Base-by-base conservation (phyloP, 2,797 vertebrate genomes). In the Diplodus puntazzo region DNA sequence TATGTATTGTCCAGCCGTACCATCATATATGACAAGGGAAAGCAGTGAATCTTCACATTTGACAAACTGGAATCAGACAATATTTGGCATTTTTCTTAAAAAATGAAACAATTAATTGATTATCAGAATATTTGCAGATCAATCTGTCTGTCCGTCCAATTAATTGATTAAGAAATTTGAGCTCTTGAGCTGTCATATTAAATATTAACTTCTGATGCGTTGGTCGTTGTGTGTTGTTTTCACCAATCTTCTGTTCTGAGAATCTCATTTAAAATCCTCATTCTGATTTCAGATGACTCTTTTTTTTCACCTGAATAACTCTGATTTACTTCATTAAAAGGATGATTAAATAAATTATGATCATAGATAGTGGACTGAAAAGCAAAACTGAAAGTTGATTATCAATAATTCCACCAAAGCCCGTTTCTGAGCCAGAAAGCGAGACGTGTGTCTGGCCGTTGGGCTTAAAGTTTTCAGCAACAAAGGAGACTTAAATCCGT, bases 401-500 rank as follows among this genome's bases (percentile, higher is more conserved):
- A 50, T 84, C 66, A 72, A 54, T 43, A 43, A 45, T 16, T 10
- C 58, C 52, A 75, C 50, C 66, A 59, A 69, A 79, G 72, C 71
- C 50, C 7, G 3, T 58, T 73, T 73, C 71, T 42, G 77, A 79
- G 84, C 84, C 88, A 84, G 64, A 8, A 52, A 70, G 71, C 0
- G 52, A 70, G 85, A 70, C 54, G 79, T 72, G 77, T 69, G 65
- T 62, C 69, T 66, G 83, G 81, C 81, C 55, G 27, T n/a, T 20
- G 60, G 52, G 83, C 80, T 86, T 86, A 52, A 89, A 86, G 79
- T 89, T 84, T 89, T 92, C 80, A 59, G 17, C 13, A 79, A 89
- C 89, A 92, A 89, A 92, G 72, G 64, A 84, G 68, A 84, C 87
- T 89, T 88, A 77, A 90, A 87, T 82, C 87, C 30, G 64, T 79